Evolutionary conservation across 2,113 vertebrate genomes (phyloP), one percentile per base, ranked within the genome.

Genomic region (Tyto alba): DNA sequence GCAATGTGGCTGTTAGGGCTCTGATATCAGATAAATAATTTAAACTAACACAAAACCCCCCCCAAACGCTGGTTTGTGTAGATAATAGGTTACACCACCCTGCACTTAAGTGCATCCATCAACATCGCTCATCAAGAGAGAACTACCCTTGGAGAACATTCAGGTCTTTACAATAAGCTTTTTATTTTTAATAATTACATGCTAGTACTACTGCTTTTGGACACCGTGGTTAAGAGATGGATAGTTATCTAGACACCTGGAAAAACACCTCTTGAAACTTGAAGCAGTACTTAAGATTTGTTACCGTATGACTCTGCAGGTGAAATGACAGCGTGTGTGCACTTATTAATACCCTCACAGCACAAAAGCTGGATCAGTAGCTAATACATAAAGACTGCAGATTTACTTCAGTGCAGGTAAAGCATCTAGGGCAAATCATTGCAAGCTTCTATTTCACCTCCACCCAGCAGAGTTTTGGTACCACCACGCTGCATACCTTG

Each of bases 81-180:
- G 55, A 57, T 40, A 91, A 91, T 23, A 45, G 10, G 12, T 59
- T 86, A 89, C 1, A 56, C 21, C 27, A 62, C 48, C 29, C 72
- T 25, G 18, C 13, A 41, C 29, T 41, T 32, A 21, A n/a, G 38
- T 36, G 14, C 41, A 88, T 41, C 60, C 43, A 62, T 43, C 91
- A 78, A 19, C 38, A 41, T 4, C 26, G 30, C 38, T 76, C 48
- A 26, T 11, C 16, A 36, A 55, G 63, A 80, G 13, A 56, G 13
- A 11, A 11, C n/a, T 57, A 14, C 40, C 6, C 30, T 47, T 1
- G 0, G 38, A 48, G 34, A 83, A 29, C 4, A 45, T 4, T 6
- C 10, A 63, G 59, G 22, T 40, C 67, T 73, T 78, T 29, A 66
- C 78, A 78, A 66, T 4, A 6, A 25, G 41, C 25, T 80, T 76